phyloP scores from a whole-genome alignment of 2,113 vertebrate genomes.

The Herpetotheres cachinnans region DNA sequence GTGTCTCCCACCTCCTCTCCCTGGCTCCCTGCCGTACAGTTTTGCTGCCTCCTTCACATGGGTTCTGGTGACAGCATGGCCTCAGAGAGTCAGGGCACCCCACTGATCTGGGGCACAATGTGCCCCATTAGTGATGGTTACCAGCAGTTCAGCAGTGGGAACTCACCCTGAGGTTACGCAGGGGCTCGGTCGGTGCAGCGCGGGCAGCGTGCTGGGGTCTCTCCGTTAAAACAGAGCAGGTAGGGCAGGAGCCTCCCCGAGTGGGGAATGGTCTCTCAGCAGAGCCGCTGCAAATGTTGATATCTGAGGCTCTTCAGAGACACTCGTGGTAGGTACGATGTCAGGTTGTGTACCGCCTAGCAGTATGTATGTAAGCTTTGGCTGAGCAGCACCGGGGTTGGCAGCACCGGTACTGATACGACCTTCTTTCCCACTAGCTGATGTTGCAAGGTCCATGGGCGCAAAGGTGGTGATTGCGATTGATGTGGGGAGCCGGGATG shows the following conservation, averaged over 20 bases:
- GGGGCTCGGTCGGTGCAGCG: accelerated
- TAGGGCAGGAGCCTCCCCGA: background rate
- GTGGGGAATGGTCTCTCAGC: accelerated
- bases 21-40: background rate
- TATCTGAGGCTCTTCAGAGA: background rate
- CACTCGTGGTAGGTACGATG: accelerated
- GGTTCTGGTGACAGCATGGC: background rate
- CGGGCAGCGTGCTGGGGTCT: background rate
- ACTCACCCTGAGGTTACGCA: background rate
- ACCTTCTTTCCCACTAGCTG: conserved; percentile 71
- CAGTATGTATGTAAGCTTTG: accelerated
- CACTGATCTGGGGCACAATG: accelerated
- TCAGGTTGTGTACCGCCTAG: background rate
- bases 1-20: background rate
- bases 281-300: background rate
- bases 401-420: background rate
- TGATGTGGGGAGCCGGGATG: conserved; percentile 89
- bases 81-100: background rate
- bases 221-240: background rate
- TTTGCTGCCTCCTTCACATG: background rate
- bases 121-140: background rate
- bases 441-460: conserved; percentile 88
- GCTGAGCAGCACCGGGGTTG: background rate
- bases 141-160: background rate
- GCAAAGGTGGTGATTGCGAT: conserved; percentile 92